Conservation (phyloP, 2,113 vertebrate genomes). For the Callipepla squamata region DNA sequence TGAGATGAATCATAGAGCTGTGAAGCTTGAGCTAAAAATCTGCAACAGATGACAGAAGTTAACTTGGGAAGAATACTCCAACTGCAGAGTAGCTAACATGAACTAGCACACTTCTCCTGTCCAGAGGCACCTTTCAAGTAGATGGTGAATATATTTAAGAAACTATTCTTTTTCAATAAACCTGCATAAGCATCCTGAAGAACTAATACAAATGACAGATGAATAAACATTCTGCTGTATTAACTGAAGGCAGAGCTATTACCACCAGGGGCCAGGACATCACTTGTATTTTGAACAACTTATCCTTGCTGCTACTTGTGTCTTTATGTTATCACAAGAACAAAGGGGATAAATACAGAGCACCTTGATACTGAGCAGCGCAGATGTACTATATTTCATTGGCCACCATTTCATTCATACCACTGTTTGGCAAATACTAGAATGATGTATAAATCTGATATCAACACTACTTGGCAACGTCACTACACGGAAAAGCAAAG, state of each 20-base stretch:
- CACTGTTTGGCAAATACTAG: background rate
- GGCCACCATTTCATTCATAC: background rate
- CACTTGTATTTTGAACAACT: background rate
- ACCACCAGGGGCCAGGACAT: background rate
- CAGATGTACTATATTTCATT: background rate
- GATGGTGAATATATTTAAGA: background rate
- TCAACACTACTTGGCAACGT: background rate
- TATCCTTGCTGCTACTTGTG: background rate
- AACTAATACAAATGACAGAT: background rate
- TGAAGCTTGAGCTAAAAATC: conserved; percentile 91
- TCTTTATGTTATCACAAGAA: background rate
- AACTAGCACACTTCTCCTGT: background rate
- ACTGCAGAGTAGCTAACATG: background rate
- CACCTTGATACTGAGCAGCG: background rate
- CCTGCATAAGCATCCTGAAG: background rate
- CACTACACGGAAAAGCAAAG: background rate
- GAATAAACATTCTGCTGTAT: background rate
- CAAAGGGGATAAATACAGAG: background rate
- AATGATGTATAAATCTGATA: background rate
- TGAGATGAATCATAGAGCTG: conserved; percentile 89
- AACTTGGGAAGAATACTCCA: background rate
- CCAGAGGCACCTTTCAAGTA: background rate
- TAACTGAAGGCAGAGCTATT: background rate
- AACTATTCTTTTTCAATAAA: background rate
- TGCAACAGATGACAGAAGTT: conserved; percentile 56